Evolutionary conservation across 2,113 vertebrate genomes (phyloP).

Genomic region (Passer montanus): DNA sequence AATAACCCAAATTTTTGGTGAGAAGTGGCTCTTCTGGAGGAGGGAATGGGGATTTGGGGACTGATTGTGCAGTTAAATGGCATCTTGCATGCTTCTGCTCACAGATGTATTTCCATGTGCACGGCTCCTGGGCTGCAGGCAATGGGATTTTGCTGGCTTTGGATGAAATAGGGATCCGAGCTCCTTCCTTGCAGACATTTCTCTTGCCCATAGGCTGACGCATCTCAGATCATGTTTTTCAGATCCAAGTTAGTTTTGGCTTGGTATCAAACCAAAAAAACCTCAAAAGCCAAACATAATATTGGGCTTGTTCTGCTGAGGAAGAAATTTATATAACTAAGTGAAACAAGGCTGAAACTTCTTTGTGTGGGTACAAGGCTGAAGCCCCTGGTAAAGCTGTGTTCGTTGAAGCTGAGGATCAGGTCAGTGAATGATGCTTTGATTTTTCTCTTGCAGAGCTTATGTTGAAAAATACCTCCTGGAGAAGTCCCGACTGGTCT

Average conservation of each 20-base stretch:
- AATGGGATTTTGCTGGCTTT: slow-evolving; percentile 1
- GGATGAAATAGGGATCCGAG: neutral
- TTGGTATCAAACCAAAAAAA: slow-evolving; percentile 47
- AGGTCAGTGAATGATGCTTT: neutral
- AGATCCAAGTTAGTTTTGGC: slow-evolving; percentile 51
- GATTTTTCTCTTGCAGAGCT: slow-evolving; percentile 80
- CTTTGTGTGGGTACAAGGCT: neutral
- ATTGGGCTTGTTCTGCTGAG: slow-evolving; percentile 47
- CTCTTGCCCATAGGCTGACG: slow-evolving; percentile 15
- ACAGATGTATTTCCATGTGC: neutral
- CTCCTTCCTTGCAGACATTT: slow-evolving; percentile 9
- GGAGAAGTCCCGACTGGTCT: slow-evolving; percentile 96
- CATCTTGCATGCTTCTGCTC: neutral
- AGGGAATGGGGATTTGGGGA: neutral
- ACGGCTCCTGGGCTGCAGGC: neutral
- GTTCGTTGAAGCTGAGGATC: neutral
- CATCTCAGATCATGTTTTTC: slow-evolving; percentile 34
- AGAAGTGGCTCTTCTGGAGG: neutral
- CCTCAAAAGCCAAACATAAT: slow-evolving; percentile 64
- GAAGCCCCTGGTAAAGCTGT: neutral
- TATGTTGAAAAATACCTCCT: slow-evolving; percentile 98
- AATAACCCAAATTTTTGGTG: neutral
- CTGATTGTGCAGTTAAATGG: neutral
- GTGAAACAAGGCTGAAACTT: slow-evolving; percentile 38
- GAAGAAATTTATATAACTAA: slow-evolving; percentile 60